Percentiles rank a stretch among this genome's conserved stretches.
Evolutionary conservation across 2,888 invertebrate species (phyloP).

Genomic region (Epirrhoe alternata): DNA sequence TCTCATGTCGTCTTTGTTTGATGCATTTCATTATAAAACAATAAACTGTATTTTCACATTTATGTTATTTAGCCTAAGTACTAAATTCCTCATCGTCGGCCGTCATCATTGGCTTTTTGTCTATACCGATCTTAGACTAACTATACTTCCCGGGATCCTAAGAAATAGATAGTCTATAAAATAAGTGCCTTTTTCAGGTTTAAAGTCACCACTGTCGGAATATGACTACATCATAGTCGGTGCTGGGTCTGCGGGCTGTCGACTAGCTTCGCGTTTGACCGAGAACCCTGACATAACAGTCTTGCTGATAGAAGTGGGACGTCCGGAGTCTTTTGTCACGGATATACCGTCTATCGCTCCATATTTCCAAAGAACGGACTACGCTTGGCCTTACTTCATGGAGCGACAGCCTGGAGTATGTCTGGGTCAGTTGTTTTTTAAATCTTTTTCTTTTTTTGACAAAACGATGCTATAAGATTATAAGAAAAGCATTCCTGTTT

Average conservation of each 20-base stretch:
- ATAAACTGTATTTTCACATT: too few relatives aligned
- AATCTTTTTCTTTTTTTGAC: background rate
- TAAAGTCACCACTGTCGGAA: conserved; percentile 66
- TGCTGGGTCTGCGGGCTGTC: conserved; percentile 85
- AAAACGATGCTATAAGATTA: background rate
- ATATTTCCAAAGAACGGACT: conserved; percentile 84
- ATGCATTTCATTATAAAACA: too few relatives aligned
- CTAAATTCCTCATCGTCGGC: too few relatives aligned
- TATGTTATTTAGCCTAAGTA: too few relatives aligned
- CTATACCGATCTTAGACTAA: too few relatives aligned
- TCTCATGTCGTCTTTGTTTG: too few relatives aligned
- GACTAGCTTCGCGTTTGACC: conserved; percentile 79
- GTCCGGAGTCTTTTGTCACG: conserved; percentile 71
- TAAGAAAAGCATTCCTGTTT: background rate
- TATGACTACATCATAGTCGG: conserved; percentile 85
- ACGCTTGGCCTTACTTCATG: conserved; percentile 87
- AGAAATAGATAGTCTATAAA: too few relatives aligned
- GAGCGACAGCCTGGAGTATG: conserved; percentile 85
- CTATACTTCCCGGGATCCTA: too few relatives aligned
- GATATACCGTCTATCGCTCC: conserved; percentile 84
- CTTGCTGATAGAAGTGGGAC: conserved; percentile 86
- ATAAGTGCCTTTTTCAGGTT: conserved; percentile 53
- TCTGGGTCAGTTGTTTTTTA: conserved; percentile 54
- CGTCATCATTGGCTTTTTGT: too few relatives aligned
- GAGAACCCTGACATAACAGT: conserved; percentile 82